Evolutionary conservation across 2,113 vertebrate genomes (phyloP), one percentile per base, ranked within the genome.

Genomic region (Gymnogyps californianus): DNA sequence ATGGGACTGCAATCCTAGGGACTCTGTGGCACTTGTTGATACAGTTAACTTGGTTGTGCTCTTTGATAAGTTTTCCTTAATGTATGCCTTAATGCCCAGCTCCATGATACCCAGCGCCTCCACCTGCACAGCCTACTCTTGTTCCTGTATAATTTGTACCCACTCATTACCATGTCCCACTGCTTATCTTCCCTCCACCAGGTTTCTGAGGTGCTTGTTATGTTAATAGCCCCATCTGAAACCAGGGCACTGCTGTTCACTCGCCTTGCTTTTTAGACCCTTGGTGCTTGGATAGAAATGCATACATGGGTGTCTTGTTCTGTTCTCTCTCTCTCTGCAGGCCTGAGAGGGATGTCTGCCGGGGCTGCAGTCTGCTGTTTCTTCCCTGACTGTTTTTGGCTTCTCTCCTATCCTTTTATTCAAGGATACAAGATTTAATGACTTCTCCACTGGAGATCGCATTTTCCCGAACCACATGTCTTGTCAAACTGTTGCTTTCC

Each of bases 351-450:
- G 47, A 28, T 78, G 69, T 55, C 83, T 92, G 58, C 49, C 80
- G 80, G 36, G 6, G 36, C 62, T 93, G 78, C 51, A 67, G 82
- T 58, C 69, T 96, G 54, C 77, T 82, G 28, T 55, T 93, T 59
- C 47, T n/a, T 59, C 38, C 59, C 69, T 70, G 65, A 44, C 55
- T 79, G 47, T 38, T 79, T 77, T 62, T 94, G 90, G 78, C 87
- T 94, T 83, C 57, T 83, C 22, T 89, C 83, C 80, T 96, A 46
- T 76, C 61, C 78, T 85, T 93, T 90, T 87, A 92, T 91, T 93
- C 47, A 87, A 90, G 62, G 78, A 72, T 57, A 82, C 62, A 88
- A 72, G 57, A 49, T 77, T 93, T 91, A 49, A 47, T 76, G 75
- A 62, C 87, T 94, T 90, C 62, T 91, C 78, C 54, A 59, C 46